These are phyloP conservation scores for Beris morrisii DNA, from an alignment of 2,888 invertebrate genomes.

Conservation along the genomic window DNA sequence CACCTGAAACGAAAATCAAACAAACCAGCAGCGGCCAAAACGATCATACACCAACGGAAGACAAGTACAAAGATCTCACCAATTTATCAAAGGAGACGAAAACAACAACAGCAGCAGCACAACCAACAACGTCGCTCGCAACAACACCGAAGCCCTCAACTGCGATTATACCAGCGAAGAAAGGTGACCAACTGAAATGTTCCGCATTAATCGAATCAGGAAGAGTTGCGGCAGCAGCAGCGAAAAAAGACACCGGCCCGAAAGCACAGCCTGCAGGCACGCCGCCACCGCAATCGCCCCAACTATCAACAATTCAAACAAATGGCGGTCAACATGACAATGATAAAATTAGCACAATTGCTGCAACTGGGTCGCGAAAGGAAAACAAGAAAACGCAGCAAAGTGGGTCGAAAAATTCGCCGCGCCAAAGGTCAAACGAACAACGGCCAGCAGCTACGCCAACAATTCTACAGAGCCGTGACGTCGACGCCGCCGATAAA, in stretches of 20 bases:
- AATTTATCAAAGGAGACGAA: slow-evolving; percentile 20
- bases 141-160: slow-evolving; percentile 26
- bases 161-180: slow-evolving; percentile 37
- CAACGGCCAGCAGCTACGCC: slow-evolving; percentile 6
- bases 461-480: slow-evolving; percentile 7
- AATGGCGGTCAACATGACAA: slow-evolving; percentile 32
- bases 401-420: slow-evolving; percentile 34
- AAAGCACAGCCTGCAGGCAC: slow-evolving; percentile 37
- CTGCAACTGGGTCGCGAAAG: slow-evolving; percentile 35
- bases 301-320: slow-evolving; percentile 33
- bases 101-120: slow-evolving; percentile 5
- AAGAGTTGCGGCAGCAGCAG: slow-evolving; percentile 33
- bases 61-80: slow-evolving; percentile 11
- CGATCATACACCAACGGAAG: background rate
- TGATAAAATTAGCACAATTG: slow-evolving; percentile 35
- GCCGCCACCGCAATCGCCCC: slow-evolving; percentile 43
- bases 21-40: slow-evolving; percentile 33
- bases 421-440: slow-evolving; percentile 32
- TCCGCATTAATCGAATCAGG: slow-evolving; percentile 36
- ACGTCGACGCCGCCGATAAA: slow-evolving; percentile 15
- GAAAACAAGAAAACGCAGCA: slow-evolving; percentile 26
- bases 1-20: slow-evolving; percentile 48
- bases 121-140: background rate
- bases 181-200: slow-evolving; percentile 36
- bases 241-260: slow-evolving; percentile 18